phyloP scores from a whole-genome alignment of 2,888 invertebrate genomes.

The Heteromurus nitidus region DNA sequence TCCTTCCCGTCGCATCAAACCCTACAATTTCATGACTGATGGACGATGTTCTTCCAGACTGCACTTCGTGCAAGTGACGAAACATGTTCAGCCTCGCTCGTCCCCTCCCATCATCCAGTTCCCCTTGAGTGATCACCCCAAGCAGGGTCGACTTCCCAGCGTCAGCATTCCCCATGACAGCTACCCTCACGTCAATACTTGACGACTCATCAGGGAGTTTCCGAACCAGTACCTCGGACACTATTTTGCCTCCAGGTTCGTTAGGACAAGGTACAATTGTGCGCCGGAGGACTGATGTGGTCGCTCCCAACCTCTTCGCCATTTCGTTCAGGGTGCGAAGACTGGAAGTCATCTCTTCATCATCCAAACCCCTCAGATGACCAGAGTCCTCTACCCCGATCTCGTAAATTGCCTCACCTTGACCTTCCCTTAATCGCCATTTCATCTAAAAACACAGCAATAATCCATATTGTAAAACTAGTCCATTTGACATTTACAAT shows the following conservation, averaged over 20 bases:
- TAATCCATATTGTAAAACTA: background rate
- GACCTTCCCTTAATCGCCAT: conserved; percentile 96
- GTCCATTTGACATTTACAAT: background rate
- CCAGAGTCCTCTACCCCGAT: conserved; percentile 96
- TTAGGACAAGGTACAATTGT: conserved; percentile 76
- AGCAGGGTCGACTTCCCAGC: conserved; percentile 93
- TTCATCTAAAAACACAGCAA: conserved; percentile 83
- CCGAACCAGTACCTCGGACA: conserved; percentile 90
- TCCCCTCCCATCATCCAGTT: conserved; percentile 95
- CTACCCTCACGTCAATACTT: conserved; percentile 91
- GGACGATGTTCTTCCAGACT: conserved; percentile 94
- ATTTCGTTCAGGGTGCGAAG: conserved; percentile 89
- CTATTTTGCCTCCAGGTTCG: conserved; percentile 17
- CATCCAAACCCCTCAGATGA: conserved; percentile 87
- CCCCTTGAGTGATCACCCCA: conserved; percentile 96
- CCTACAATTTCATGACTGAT: conserved; percentile 98
- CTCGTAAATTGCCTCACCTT: conserved; percentile 98
- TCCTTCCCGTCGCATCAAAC: conserved; percentile 90
- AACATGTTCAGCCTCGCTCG: conserved; percentile 97
- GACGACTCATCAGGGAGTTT: conserved; percentile 91
- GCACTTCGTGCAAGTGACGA: conserved; percentile 93
- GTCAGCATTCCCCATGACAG: conserved; percentile 95
- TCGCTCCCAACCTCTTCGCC: conserved; percentile 87
- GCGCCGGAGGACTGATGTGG: conserved; percentile 84
- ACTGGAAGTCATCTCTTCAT: conserved; percentile 90